phyloP scores from a whole-genome alignment of 2,888 invertebrate genomes.

The Stenodera caucasica region DNA sequence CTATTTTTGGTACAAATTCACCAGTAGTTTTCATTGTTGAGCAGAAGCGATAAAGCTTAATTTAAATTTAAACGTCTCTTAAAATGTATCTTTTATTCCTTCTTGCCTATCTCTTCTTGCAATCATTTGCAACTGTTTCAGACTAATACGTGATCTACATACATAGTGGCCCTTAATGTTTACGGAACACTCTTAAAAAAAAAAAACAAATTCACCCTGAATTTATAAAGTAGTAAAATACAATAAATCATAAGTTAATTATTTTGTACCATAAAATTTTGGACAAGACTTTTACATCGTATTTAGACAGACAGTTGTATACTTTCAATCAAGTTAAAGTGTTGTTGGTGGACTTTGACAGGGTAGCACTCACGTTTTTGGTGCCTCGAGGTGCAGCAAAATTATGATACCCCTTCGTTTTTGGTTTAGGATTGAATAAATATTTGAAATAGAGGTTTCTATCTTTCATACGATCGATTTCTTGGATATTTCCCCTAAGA shows the following conservation, averaged over 20 bases:
- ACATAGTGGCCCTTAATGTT: neutral
- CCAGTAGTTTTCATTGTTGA: too few species aligned
- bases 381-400: too few species aligned
- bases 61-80: constrained; percentile 3
- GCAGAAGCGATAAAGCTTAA: neutral
- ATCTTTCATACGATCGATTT: too few species aligned
- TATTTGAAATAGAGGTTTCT: too few species aligned
- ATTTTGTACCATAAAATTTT: too few species aligned
- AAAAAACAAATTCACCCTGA: neutral
- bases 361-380: too few species aligned
- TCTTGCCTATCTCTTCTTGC: neutral
- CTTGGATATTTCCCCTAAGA: too few species aligned
- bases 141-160: constrained; percentile 6
- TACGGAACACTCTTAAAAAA: neutral
- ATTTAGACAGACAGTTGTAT: neutral
- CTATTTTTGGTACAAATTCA: too few species aligned
- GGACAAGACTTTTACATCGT: neutral
- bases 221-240: neutral
- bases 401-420: too few species aligned
- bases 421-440: too few species aligned
- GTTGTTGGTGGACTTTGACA: neutral
- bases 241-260: too few species aligned
- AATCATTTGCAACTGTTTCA: constrained; percentile 6
- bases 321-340: neutral
- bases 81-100: constrained; percentile 5